Percentiles rank a stretch among this genome's conserved stretches.
Conservation (phyloP, 2,113 vertebrate species). For the Pygathrix nemaeus region DNA sequence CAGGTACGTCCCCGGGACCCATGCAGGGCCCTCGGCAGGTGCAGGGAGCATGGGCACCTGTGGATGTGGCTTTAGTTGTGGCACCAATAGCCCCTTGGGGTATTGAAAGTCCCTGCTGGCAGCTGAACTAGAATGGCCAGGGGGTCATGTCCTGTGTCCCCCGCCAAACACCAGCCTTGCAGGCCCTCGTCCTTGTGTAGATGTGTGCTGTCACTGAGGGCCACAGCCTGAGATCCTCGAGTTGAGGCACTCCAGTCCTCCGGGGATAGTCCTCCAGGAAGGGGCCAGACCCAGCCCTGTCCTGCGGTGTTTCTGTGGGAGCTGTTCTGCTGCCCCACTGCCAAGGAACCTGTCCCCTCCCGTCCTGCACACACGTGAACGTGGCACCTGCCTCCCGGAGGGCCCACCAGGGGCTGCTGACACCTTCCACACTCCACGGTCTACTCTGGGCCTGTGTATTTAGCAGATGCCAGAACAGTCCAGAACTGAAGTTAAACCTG, state of each 20-base stretch:
- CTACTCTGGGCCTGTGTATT: accelerated
- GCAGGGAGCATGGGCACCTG: neutral
- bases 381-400: neutral
- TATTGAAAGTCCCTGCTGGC: neutral
- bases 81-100: neutral
- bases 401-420: neutral
- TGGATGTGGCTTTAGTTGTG: accelerated
- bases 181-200: too few species aligned
- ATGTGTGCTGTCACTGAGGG: too few species aligned
- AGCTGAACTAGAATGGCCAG: too few species aligned
- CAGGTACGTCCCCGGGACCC: constrained; percentile 82
- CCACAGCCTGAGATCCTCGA: too few species aligned
- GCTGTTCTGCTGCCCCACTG: neutral
- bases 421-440: neutral
- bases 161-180: too few species aligned
- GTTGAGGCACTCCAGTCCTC: neutral
- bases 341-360: neutral
- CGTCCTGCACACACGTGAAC: neutral
- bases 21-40: neutral
- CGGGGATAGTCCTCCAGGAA: neutral
- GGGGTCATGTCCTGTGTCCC: too few species aligned
- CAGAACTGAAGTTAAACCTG: too few species aligned
- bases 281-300: too few species aligned
- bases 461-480: neutral
- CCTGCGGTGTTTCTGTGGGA: neutral